These are phyloP conservation scores for Apogon hyalosoma DNA, from an alignment of 2,797 vertebrate genomes.

Conservation along the genomic window DNA sequence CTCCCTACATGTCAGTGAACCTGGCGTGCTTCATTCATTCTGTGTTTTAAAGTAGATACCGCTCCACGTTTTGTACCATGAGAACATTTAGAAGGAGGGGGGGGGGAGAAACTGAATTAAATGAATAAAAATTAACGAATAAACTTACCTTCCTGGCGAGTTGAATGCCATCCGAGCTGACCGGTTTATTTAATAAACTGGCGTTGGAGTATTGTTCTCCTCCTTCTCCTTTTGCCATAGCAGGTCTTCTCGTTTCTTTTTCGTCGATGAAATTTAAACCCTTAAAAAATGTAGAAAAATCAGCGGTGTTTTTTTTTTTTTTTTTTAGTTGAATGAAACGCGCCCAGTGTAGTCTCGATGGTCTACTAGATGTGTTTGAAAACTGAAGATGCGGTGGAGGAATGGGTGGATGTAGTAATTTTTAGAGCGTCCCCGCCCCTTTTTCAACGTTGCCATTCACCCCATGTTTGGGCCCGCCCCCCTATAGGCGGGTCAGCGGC, in stretches of 20 bases:
- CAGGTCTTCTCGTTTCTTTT: slow-evolving; percentile 11
- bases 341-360: background rate
- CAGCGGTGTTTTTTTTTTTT: background rate
- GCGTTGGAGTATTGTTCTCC: slow-evolving; percentile 82
- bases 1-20: slow-evolving; percentile 12
- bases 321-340: background rate
- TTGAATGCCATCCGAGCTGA: slow-evolving; percentile 52
- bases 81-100: too few species aligned
- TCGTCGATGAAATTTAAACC: too few species aligned
- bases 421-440: slow-evolving; percentile 32
- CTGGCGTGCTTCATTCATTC: slow-evolving; percentile 44
- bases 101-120: too few species aligned
- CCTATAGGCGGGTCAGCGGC: background rate
- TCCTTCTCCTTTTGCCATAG: slow-evolving; percentile 86
- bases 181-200: slow-evolving; percentile 78
- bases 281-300: too few species aligned
- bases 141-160: slow-evolving; percentile 73
- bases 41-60: accelerated
- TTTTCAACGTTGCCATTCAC: slow-evolving; percentile 48
- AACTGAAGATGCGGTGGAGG: slow-evolving; percentile 23
- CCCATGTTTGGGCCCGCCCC: slow-evolving; percentile 47
- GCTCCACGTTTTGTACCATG: too few species aligned
- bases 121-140: background rate
- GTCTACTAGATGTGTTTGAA: slow-evolving; percentile 14
- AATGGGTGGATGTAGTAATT: slow-evolving; percentile 52